phyloP scores from a whole-genome alignment of 2,113 vertebrate species.

The Daboia siamensis region DNA sequence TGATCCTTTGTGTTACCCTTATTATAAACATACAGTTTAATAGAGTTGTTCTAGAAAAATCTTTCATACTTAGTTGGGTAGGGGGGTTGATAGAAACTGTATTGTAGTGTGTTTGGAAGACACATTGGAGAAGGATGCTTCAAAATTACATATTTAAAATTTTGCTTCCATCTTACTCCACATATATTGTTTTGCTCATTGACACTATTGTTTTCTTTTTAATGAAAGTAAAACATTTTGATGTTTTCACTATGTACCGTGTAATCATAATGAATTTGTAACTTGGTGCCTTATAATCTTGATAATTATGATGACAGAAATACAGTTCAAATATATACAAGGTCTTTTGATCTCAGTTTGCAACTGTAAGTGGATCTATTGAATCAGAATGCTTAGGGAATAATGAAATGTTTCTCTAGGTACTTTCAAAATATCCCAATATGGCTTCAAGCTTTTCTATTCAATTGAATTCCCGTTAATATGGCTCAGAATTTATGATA shows the following conservation, averaged over 20 bases:
- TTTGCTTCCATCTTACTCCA: constrained; percentile 4
- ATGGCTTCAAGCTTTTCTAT: constrained; percentile 7
- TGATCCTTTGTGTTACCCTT: not conserved
- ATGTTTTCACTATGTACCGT: constrained; percentile 37
- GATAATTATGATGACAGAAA: constrained; percentile 40
- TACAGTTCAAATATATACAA: constrained; percentile 30
- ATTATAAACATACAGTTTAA: not conserved
- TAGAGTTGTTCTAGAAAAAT: not conserved
- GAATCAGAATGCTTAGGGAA: constrained; percentile 42
- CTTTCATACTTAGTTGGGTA: not conserved
- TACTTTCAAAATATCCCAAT: constrained; percentile 23
- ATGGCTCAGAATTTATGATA: not conserved
- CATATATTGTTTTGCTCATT: constrained; percentile 13
- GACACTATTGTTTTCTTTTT: constrained; percentile 13
- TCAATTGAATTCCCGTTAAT: constrained; percentile 23
- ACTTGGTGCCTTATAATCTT: constrained; percentile 18
- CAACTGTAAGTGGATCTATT: constrained; percentile 53
- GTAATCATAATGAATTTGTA: constrained; percentile 29
- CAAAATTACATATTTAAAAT: not conserved
- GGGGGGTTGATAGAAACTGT: not conserved
- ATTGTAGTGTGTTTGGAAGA: not conserved
- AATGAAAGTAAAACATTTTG: constrained; percentile 26
- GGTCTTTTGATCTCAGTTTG: constrained; percentile 44
- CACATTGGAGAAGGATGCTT: not conserved
- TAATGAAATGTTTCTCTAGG: constrained; percentile 38